Evolutionary conservation across 2,888 invertebrate species (phyloP).

Genomic region (Lycophotia porphyrea): DNA sequence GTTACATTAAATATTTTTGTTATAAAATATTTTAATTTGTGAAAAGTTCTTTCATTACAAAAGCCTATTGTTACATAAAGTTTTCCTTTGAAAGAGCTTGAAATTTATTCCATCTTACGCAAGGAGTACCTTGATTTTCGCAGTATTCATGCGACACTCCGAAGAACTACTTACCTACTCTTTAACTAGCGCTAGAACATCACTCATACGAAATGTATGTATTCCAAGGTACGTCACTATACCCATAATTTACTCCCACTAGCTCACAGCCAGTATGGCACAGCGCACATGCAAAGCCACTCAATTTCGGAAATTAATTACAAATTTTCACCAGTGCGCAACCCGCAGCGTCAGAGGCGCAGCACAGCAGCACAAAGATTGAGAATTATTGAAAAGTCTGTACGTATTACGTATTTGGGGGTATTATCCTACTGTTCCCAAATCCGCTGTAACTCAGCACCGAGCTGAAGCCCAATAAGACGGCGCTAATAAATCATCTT

Average conservation of each 20-base stretch:
- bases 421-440: conserved; percentile 53
- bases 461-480: conserved; percentile 78
- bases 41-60: conserved; percentile 35
- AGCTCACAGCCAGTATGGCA: conserved; percentile 18
- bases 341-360: background rate
- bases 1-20: conserved; percentile 56
- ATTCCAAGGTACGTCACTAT: conserved; percentile 23
- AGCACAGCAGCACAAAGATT: conserved; percentile 20
- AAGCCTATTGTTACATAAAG: conserved; percentile 21
- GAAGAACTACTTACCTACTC: conserved; percentile 5
- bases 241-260: conserved; percentile 41
- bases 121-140: conserved; percentile 10
- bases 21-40: conserved; percentile 57
- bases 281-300: conserved; percentile 13
- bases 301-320: conserved; percentile 16
- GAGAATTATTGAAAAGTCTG: conserved; percentile 44
- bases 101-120: conserved; percentile 36
- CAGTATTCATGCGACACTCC: conserved; percentile 3
- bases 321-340: background rate
- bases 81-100: conserved; percentile 11
- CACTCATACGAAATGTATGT: conserved; percentile 67
- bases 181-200: conserved; percentile 55
- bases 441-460: conserved; percentile 59
- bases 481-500: conserved; percentile 85
- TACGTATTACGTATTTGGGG: conserved; percentile 26